Percentiles rank a stretch among this genome's conserved stretches.
phyloP scores from a whole-genome alignment of 2,888 invertebrate genomes.

The Platycheirus albimanus region DNA sequence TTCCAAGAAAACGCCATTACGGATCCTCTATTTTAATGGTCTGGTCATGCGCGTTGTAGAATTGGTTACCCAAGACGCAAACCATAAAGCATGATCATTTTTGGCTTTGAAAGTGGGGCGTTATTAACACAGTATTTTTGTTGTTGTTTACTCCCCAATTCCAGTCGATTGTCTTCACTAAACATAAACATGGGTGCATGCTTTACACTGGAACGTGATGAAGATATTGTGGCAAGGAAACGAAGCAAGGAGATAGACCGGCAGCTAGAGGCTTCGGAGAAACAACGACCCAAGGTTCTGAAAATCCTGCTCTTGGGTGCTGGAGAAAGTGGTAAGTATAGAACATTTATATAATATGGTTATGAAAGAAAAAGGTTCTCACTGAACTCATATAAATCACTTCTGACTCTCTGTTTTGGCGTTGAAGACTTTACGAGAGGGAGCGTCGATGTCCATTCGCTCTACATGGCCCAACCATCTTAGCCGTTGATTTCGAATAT shows the following conservation, averaged over 20 bases:
- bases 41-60: slow-evolving; percentile 27
- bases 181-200: slow-evolving; percentile 85
- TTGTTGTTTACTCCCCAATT: slow-evolving; percentile 12
- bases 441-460: too few species aligned
- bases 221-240: slow-evolving; percentile 84
- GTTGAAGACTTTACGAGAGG: too few species aligned
- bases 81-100: slow-evolving; percentile 46
- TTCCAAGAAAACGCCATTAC: slow-evolving; percentile 54
- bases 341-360: too few species aligned
- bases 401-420: too few species aligned
- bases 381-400: too few species aligned
- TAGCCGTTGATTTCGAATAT: too few species aligned
- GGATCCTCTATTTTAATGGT: slow-evolving; percentile 46
- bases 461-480: too few species aligned
- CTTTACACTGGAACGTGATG: slow-evolving; percentile 86
- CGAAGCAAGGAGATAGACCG: slow-evolving; percentile 86
- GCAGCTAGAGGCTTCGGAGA: slow-evolving; percentile 85
- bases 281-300: slow-evolving; percentile 85
- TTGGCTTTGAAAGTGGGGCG: slow-evolving; percentile 36
- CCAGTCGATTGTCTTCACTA: slow-evolving; percentile 67
- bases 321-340: slow-evolving; percentile 84
- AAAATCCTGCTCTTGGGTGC: slow-evolving; percentile 86
- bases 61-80: slow-evolving; percentile 52
- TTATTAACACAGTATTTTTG: slow-evolving; percentile 31
- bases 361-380: too few species aligned